These are phyloP conservation scores for Odontocerum albicorne DNA, from an alignment of 2,888 invertebrate genomes.

Conservation along the genomic window DNA sequence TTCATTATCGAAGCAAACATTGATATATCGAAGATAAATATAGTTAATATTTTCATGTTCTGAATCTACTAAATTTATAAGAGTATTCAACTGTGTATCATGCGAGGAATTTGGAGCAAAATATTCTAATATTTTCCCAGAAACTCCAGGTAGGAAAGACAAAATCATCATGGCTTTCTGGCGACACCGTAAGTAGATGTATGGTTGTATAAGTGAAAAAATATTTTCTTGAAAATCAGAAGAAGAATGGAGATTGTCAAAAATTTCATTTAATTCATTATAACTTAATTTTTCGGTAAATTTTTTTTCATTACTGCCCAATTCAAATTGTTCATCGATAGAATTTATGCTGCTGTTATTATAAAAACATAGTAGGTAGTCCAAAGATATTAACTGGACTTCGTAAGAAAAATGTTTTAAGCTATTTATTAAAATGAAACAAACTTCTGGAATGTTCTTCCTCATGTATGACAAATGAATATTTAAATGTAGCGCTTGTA, in stretches of 20 bases:
- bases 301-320: constrained; percentile 23
- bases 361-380: constrained; percentile 29
- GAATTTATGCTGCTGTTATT: constrained; percentile 15
- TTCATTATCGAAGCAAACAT: constrained; percentile 36
- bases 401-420: constrained; percentile 18
- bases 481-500: constrained; percentile 23
- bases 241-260: background rate
- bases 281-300: constrained; percentile 12
- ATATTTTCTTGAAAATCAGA: constrained; percentile 33
- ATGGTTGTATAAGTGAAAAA: constrained; percentile 40
- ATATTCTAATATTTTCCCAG: constrained; percentile 30
- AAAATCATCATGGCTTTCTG: constrained; percentile 47
- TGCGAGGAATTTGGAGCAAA: constrained; percentile 34
- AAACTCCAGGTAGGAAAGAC: constrained; percentile 42
- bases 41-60: constrained; percentile 47
- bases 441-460: constrained; percentile 4
- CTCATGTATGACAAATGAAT: constrained; percentile 10
- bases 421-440: constrained; percentile 1
- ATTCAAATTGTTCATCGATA: constrained; percentile 25
- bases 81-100: constrained; percentile 39
- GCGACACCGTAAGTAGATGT: constrained; percentile 45
- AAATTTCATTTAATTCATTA: constrained; percentile 10
- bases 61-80: constrained; percentile 42
- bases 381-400: constrained; percentile 18
- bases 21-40: constrained; percentile 45